phyloP scores from a whole-genome alignment of 2,113 vertebrate species.

The Myrmecophaga tridactyla region DNA sequence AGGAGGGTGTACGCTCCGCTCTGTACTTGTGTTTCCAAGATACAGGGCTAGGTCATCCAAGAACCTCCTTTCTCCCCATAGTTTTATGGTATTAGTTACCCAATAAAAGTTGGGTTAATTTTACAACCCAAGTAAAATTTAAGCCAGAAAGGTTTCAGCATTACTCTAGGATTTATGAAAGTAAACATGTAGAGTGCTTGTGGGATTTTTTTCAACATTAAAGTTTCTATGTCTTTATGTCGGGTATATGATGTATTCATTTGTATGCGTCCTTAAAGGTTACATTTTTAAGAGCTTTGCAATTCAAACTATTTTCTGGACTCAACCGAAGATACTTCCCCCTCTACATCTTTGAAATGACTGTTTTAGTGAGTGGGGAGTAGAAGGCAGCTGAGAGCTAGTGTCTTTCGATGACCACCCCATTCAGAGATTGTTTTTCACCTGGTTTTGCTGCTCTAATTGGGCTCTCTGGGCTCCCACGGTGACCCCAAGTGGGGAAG shows the following conservation, averaged over 20 bases:
- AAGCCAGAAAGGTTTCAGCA: conserved; percentile 75
- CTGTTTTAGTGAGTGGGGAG: not conserved
- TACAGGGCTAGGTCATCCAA: conserved; percentile 49
- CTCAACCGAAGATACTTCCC: not conserved
- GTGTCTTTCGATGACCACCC: not conserved
- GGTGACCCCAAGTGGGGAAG: not conserved
- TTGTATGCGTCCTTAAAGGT: conserved; percentile 24
- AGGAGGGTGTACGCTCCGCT: not conserved
- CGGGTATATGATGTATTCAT: conserved; percentile 46
- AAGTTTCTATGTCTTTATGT: conserved; percentile 62
- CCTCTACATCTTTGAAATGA: not conserved
- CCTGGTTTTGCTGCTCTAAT: not conserved
- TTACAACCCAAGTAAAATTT: conserved; percentile 75
- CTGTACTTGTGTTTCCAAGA: conserved; percentile 38
- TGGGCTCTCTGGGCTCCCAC: not conserved
- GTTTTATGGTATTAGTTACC: conserved; percentile 78
- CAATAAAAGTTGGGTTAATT: conserved; percentile 79
- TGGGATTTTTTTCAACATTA: conserved; percentile 56
- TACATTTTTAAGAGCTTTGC: conserved; percentile 42
- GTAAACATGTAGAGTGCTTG: conserved; percentile 61
- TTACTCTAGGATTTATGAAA: conserved; percentile 76
- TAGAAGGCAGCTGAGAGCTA: not conserved
- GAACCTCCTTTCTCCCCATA: conserved; percentile 63
- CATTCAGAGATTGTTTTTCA: not conserved
- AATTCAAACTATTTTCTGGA: not conserved